Conservation (phyloP, 2,113 vertebrate genomes). For the Thamnophis sirtalis region DNA sequence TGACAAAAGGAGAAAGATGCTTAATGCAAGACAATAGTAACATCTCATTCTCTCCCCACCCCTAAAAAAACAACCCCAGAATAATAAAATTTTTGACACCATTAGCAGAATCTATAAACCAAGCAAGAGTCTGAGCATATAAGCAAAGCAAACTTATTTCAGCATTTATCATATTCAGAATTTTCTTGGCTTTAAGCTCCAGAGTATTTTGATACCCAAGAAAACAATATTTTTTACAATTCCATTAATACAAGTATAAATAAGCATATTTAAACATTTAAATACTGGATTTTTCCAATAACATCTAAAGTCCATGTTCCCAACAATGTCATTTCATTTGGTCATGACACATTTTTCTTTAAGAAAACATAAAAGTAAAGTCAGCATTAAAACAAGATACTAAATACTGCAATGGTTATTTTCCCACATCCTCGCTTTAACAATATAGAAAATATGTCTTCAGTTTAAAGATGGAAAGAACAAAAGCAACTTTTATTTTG, state of each 20-base stretch:
- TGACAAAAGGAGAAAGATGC: conserved; percentile 50
- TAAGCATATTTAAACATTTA: not conserved
- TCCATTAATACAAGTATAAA: not conserved
- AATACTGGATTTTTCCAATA: not conserved
- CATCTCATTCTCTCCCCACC: conserved; percentile 23
- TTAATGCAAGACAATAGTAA: conserved; percentile 53
- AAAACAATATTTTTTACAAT: not conserved
- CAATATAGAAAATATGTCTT: not conserved
- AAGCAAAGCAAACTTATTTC: conserved; percentile 32
- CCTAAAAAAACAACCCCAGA: not conserved
- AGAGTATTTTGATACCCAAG: not conserved
- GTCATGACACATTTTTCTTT: not conserved
- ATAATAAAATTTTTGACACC: not conserved
- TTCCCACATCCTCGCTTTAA: not conserved
- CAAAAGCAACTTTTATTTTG: conserved; percentile 3
- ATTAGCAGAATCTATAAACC: conserved; percentile 17
- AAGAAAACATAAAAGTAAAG: not conserved
- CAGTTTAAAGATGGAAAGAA: not conserved
- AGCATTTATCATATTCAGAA: conserved; percentile 19
- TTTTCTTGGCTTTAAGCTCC: not conserved
- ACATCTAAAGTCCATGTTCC: not conserved
- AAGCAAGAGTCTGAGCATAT: conserved; percentile 28
- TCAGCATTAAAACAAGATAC: conserved; percentile 21
- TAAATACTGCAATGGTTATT: not conserved
- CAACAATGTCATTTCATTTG: not conserved